These are phyloP conservation scores for Zapus hudsonius DNA, from an alignment of 2,113 vertebrate species.

Conservation along the genomic window DNA sequence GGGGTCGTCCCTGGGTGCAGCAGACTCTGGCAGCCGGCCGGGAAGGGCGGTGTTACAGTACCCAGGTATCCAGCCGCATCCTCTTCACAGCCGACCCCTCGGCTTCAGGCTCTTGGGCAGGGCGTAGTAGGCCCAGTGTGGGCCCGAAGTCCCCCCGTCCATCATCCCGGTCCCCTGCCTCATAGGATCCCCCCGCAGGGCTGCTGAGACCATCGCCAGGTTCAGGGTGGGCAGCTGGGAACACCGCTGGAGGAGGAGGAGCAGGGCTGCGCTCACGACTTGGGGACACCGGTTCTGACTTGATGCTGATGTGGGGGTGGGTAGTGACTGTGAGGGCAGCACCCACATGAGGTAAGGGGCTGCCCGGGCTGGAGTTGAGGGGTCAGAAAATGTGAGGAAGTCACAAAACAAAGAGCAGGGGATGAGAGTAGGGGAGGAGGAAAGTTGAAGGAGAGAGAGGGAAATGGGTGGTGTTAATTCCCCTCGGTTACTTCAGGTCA, in stretches of 20 bases:
- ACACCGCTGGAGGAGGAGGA: conserved; percentile 90
- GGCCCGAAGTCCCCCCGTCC: conserved; percentile 88
- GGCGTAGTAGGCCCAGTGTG: conserved; percentile 90
- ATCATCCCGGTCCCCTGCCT: conserved; percentile 95
- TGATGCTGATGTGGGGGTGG: conserved; percentile 94
- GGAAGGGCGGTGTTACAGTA: conserved; percentile 87
- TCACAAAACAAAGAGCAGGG: background rate
- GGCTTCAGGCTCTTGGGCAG: conserved; percentile 88
- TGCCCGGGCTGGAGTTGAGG: conserved; percentile 88
- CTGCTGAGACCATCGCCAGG: conserved; percentile 95
- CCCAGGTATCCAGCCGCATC: conserved; percentile 96
- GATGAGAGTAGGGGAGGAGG: background rate
- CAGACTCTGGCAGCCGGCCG: conserved; percentile 46
- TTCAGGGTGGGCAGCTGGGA: conserved; percentile 90
- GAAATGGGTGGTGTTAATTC: conserved; percentile 58
- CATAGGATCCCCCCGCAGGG: conserved; percentile 93
- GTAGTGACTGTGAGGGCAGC: conserved; percentile 96
- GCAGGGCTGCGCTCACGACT: conserved; percentile 92
- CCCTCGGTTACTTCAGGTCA: background rate
- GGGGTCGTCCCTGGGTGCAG: conserved; percentile 58
- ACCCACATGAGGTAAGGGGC: conserved; percentile 92
- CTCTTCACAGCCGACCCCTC: conserved; percentile 93
- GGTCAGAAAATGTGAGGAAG: conserved; percentile 1
- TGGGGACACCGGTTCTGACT: conserved; percentile 96
- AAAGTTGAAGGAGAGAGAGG: background rate